phyloP scores from a whole-genome alignment of 2,797 vertebrate species.

The Lacerta viridis region DNA sequence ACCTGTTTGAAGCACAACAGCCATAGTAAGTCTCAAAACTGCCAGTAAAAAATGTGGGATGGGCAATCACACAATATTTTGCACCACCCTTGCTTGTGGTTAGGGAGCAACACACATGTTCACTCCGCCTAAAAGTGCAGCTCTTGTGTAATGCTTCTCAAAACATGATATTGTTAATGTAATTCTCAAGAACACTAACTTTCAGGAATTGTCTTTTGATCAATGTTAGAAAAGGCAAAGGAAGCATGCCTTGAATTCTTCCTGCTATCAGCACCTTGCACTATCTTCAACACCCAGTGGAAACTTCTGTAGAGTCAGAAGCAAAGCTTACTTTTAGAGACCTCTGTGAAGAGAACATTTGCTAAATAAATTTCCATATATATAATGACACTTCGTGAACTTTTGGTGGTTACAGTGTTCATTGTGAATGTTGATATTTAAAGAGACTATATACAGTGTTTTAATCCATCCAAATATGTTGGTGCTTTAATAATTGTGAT shows the following conservation, averaged over 20 bases:
- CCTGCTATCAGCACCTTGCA: not conserved
- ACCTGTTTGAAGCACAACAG: not conserved
- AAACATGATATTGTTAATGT: not conserved
- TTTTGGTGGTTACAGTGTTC: not conserved
- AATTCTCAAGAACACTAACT: not conserved
- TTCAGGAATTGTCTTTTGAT: not conserved
- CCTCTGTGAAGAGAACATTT: not conserved
- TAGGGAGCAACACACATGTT: not conserved
- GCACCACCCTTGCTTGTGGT: conserved; percentile 25
- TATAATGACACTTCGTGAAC: too few species aligned
- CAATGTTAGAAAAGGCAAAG: conserved; percentile 20
- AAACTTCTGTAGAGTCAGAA: conserved; percentile 33
- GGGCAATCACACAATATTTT: conserved; percentile 7
- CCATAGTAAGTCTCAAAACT: accelerated
- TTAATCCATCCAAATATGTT: not conserved
- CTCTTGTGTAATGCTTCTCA: conserved; percentile 17
- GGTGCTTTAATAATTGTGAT: not conserved
- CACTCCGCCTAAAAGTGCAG: not conserved
- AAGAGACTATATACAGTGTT: not conserved
- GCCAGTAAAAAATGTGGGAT: accelerated
- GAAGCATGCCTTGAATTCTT: not conserved
- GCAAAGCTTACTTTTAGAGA: conserved; percentile 24
- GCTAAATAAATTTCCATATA: too few species aligned
- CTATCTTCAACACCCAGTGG: not conserved
- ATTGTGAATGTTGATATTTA: conserved; percentile 6